A percentile compares a stretch with the other conserved stretches of the same genome.
phyloP scores from a whole-genome alignment of 2,113 vertebrate species.

The human region DNA sequence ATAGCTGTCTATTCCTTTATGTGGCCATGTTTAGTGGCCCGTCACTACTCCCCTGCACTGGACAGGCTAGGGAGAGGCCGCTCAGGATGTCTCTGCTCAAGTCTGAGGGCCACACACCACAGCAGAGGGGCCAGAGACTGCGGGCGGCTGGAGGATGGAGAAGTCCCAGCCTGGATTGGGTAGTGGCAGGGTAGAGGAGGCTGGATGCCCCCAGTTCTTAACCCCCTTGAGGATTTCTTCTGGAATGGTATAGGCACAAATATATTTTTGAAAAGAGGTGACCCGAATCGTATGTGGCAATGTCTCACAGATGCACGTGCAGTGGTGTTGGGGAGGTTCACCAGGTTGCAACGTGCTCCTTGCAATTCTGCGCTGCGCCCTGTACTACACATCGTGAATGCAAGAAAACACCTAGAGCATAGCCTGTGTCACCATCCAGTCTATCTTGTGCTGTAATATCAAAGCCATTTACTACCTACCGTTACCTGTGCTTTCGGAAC shows the following conservation, averaged over 20 bases:
- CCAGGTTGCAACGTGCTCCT: neutral
- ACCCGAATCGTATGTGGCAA: neutral
- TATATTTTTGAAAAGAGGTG: neutral
- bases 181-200: neutral
- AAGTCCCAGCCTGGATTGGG: neutral
- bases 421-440: accelerated
- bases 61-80: neutral
- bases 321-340: accelerated
- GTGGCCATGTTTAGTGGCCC: neutral
- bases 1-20: neutral
- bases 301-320: accelerated
- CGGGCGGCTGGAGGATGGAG: neutral
- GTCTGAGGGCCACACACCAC: neutral
- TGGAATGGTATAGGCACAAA: neutral
- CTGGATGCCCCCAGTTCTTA: neutral
- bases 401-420: neutral
- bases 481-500: neutral
- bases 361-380: too few species aligned
- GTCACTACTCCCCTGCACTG: neutral
- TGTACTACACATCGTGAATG: neutral
- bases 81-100: neutral
- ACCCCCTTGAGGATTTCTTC: neutral
- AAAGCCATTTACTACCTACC: neutral
- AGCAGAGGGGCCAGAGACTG: neutral
- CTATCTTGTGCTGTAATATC: too few species aligned